phyloP scores from a whole-genome alignment of 2,888 invertebrate species.

The Pyrochroa serraticornis region DNA sequence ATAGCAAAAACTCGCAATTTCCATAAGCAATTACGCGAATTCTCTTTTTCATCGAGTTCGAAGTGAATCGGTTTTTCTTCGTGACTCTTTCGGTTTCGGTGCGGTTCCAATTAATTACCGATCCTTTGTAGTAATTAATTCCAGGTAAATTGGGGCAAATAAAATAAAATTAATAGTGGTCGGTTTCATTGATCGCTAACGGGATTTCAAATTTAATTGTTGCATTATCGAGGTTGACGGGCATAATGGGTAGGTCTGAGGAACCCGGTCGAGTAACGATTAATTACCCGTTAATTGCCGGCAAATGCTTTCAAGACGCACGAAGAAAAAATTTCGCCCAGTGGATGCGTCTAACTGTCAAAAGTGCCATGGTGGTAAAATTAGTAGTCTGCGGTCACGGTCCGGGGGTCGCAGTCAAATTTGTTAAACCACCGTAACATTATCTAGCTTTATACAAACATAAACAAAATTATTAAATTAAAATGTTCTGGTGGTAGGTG shows the following conservation, averaged over 20 bases:
- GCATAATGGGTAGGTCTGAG: constrained; percentile 2
- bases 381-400: constrained; percentile 38
- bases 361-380: constrained; percentile 16
- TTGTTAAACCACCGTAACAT: constrained; percentile 49
- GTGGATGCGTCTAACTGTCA: constrained; percentile 13
- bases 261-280: constrained; percentile 3
- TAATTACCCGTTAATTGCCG: not conserved
- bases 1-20: constrained; percentile 41
- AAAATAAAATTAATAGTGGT: constrained; percentile 11
- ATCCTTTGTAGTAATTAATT: no score
- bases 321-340: constrained; percentile 10
- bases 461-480: constrained; percentile 58
- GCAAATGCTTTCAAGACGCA: not conserved
- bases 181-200: constrained; percentile 6
- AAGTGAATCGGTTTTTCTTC: constrained; percentile 16
- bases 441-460: constrained; percentile 47
- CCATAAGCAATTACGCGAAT: constrained; percentile 37
- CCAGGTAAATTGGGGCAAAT: not conserved
- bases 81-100: not conserved
- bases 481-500: constrained; percentile 57
- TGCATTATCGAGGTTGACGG: constrained; percentile 1
- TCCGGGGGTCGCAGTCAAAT: constrained; percentile 43
- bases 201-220: constrained; percentile 1
- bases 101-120: no score
- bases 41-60: no score